Evolutionary conservation across 2,797 vertebrate species (phyloP).

Genomic region (Molothrus ater): DNA sequence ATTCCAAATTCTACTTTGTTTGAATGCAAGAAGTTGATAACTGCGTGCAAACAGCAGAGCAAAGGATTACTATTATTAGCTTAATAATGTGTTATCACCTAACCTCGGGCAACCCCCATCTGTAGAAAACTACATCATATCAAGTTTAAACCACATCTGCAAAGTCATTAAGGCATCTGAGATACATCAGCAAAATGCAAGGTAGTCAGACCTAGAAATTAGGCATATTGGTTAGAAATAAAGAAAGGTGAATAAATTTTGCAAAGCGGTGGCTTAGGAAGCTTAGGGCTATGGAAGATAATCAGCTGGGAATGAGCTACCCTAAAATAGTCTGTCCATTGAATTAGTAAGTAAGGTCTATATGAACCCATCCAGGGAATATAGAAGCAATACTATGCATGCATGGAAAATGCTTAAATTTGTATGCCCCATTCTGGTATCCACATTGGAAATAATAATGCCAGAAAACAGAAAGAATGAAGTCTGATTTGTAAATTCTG

Average conservation of each 20-base stretch:
- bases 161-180: neutral
- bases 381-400: neutral
- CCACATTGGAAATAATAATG: neutral
- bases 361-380: neutral
- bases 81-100: neutral
- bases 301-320: neutral
- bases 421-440: neutral
- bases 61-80: neutral
- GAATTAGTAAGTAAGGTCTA: neutral
- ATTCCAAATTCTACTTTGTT: neutral
- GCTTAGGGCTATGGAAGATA: neutral
- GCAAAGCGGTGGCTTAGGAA: neutral
- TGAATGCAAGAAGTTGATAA: neutral
- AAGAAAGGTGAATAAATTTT: neutral
- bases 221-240: neutral
- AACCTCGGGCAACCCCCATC: neutral
- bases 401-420: neutral
- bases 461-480: neutral
- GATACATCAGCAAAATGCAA: neutral
- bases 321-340: neutral
- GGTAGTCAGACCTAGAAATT: neutral
- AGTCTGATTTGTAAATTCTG: neutral
- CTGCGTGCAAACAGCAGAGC: neutral
- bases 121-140: neutral
- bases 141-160: neutral